Percentiles rank a stretch among this genome's conserved stretches.
Conservation (phyloP, 2,113 vertebrate species). For the Microtus oregoni region DNA sequence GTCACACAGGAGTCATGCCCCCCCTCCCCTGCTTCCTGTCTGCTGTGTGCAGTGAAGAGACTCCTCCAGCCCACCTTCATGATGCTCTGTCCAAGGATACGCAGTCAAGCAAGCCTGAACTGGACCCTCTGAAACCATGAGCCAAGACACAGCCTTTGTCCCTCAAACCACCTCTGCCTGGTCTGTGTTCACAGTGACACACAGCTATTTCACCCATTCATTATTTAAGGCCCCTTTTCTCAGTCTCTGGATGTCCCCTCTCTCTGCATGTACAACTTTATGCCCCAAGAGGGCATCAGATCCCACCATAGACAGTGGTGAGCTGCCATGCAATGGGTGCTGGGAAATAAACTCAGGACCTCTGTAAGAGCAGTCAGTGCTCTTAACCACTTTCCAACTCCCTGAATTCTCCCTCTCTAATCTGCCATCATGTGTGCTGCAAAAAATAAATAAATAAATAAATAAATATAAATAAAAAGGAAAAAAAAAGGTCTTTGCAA, state of each 20-base stretch:
- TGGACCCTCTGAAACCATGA: background rate
- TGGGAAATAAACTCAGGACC: too few relatives aligned
- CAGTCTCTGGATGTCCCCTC: background rate
- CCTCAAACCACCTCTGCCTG: background rate
- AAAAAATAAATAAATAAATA: background rate
- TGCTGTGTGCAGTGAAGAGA: accelerated
- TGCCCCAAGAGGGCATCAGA: too few relatives aligned
- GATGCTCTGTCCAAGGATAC: background rate
- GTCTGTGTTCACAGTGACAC: background rate
- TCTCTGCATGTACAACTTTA: too few relatives aligned
- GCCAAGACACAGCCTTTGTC: background rate
- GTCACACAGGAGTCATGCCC: background rate
- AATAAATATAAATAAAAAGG: background rate
- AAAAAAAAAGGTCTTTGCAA: background rate
- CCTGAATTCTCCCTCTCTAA: background rate
- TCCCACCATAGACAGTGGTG: too few relatives aligned
- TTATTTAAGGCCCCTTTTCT: background rate
- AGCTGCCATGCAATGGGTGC: too few relatives aligned
- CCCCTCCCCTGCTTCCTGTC: background rate
- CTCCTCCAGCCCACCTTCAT: too few relatives aligned
- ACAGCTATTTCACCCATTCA: background rate
- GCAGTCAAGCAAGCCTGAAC: background rate
- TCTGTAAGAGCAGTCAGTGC: too few relatives aligned
- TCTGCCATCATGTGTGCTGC: background rate
- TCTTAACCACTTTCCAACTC: too few relatives aligned